Evolutionary conservation across 92 coral and sea anemone species (phyloP), one percentile per base, ranked within the genome.

Genomic region (Epizoanthus ramosus): DNA sequence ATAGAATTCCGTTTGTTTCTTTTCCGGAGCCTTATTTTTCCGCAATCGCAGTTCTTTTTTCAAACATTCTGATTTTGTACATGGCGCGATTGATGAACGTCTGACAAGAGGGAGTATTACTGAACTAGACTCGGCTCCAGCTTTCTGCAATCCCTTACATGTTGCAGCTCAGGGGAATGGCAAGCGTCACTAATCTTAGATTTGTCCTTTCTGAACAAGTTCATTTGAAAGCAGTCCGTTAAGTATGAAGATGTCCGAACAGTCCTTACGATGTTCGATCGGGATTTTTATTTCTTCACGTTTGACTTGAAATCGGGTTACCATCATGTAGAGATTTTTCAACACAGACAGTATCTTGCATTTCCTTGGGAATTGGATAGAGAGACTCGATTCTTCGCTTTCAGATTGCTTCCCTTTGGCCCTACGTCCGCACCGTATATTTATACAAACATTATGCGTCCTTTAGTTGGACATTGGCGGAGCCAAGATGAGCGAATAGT

Each of bases 371-470:
- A n/a, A 0, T 75, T 85, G 33, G 13, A 45, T 45, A 85, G 82
- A 53, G 17, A 6, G 31, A 56, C 74, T 3, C 61, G 63, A n/a
- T 85, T 58, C 45, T 88, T 88, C 64, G 71, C 58, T 47, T 88
- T 79, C 67, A 57, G 73, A 17, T 66, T 52, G 15, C 63, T 87
- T 41, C 89, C 89, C 16, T 86, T 89, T 71, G 92, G 92, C 3
- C 89, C 86, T 41, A 81, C 85, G 14, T 81, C 85, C 17, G 90
- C 90, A 2, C 92, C 90, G 6, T 89, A 81, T 57, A 75, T 85
- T 31, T 89, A 80, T 67, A 85, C 85, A 1, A 89, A 85, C 59
- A 8, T 89, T 12, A 28, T 81, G 64, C 63, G 75, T 14, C 85
- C 81, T 45, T 28, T 89, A 39, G 65, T 84, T 17, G 28, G 59